Conservation (phyloP, 2,113 vertebrate species). For the Thamnaconus septentrionalis region DNA sequence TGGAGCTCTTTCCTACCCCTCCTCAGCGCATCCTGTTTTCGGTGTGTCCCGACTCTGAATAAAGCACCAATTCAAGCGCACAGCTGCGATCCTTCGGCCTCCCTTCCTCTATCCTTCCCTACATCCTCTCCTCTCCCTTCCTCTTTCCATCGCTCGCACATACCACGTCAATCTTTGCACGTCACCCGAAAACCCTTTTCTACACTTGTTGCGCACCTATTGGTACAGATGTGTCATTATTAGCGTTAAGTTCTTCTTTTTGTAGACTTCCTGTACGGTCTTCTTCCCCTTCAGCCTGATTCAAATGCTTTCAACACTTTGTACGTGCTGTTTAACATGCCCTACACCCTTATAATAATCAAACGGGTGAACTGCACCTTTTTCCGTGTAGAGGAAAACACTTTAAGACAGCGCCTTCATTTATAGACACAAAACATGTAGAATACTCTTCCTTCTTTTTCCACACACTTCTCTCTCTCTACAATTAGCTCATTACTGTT, state of each 20-base stretch:
- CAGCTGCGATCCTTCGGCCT: constrained; percentile 62
- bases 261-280: not conserved
- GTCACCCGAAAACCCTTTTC: not conserved
- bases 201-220: constrained; percentile 7
- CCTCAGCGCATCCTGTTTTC: constrained; percentile 63
- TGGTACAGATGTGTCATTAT: constrained; percentile 15
- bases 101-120: constrained; percentile 53
- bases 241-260: not conserved
- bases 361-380: no score
- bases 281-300: no score
- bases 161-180: constrained; percentile 1
- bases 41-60: constrained; percentile 52
- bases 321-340: no score
- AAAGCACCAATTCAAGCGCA: constrained; percentile 65
- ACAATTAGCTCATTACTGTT: no score
- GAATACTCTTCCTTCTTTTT: no score
- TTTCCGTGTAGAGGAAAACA: no score
- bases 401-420: no score
- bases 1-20: constrained; percentile 32
- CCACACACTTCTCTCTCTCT: no score
- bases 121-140: constrained; percentile 53
- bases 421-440: no score
- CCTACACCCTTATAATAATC: no score
- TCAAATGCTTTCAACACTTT: no score
- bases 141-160: constrained; percentile 22